Evolutionary conservation across 2,797 vertebrate species (phyloP).

Genomic region (Hozukius guyotensis): DNA sequence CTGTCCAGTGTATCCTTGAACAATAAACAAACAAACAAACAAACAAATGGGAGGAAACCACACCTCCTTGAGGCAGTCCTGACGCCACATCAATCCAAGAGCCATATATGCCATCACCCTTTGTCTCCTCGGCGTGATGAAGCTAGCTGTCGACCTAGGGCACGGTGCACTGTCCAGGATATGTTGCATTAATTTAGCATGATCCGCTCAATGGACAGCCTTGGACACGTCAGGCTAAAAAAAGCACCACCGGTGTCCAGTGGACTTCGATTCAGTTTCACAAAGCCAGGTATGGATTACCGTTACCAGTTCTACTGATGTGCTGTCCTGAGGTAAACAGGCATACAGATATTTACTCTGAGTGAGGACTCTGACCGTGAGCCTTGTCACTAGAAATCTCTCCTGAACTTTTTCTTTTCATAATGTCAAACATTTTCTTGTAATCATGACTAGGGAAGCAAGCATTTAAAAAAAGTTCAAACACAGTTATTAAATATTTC

Average conservation of each 20-base stretch:
- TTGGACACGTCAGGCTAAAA: conserved; percentile 17
- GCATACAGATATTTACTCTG: conserved; percentile 10
- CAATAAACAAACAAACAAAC: not conserved
- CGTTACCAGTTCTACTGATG: not conserved
- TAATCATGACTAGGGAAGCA: no score
- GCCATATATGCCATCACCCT: not conserved
- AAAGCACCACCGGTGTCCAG: not conserved
- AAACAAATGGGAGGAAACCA: conserved; percentile 12
- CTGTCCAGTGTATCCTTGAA: conserved; percentile 20
- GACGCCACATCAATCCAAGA: conserved; percentile 15
- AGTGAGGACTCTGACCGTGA: conserved; percentile 5
- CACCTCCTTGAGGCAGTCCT: conserved; percentile 2
- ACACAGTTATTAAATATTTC: not conserved
- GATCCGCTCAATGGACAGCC: conserved; percentile 17
- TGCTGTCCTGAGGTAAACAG: conserved; percentile 10
- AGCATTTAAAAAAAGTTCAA: not conserved
- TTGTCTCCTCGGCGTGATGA: conserved; percentile 12
- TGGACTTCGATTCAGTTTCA: conserved; percentile 13
- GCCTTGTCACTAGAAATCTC: conserved; percentile 2
- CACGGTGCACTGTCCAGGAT: conserved; percentile 10
- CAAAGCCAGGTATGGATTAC: conserved; percentile 24
- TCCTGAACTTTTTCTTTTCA: not conserved
- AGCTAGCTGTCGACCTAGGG: not conserved
- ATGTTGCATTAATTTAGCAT: conserved; percentile 22
- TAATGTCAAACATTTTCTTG: not conserved